Percentiles rank a stretch among this genome's conserved stretches.
These are phyloP conservation scores for Lonchura striata DNA, from an alignment of 2,113 vertebrate genomes.

Conservation along the genomic window DNA sequence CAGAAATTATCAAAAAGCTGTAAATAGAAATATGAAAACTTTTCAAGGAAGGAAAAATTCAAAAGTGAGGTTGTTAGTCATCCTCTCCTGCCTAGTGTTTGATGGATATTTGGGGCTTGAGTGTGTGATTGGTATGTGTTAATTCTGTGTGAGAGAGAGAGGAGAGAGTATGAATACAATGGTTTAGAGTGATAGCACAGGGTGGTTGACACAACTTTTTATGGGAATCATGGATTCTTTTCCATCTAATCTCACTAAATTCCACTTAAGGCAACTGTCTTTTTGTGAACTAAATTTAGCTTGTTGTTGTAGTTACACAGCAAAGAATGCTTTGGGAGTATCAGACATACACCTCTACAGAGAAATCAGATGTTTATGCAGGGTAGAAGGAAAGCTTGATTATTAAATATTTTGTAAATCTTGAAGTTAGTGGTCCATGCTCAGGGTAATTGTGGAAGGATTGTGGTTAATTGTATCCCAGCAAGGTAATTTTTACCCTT, in stretches of 20 bases:
- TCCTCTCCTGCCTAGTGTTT: not conserved
- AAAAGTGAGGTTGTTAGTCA: not conserved
- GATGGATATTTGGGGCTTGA: not conserved
- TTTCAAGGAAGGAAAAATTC: not conserved
- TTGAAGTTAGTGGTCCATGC: not conserved
- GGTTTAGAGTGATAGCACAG: not conserved
- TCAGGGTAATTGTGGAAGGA: not conserved
- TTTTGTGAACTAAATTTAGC: not conserved
- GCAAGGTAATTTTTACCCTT: not conserved
- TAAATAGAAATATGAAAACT: not conserved
- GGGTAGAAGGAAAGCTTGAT: not conserved
- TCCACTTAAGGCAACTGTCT: not conserved
- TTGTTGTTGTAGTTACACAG: not conserved
- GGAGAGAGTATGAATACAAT: accelerated
- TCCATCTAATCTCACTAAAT: not conserved
- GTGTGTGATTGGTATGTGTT: not conserved
- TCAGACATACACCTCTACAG: not conserved
- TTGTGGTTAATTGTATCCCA: not conserved
- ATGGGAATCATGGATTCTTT: not conserved
- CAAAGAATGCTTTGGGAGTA: not conserved
- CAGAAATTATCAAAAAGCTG: not conserved
- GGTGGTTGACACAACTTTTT: not conserved
- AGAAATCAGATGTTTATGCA: not conserved
- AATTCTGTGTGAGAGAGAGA: not conserved
- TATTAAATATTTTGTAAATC: not conserved